These are phyloP conservation scores for Phyllotreta striolata DNA, from an alignment of 2,888 invertebrate species.

Conservation along the genomic window DNA sequence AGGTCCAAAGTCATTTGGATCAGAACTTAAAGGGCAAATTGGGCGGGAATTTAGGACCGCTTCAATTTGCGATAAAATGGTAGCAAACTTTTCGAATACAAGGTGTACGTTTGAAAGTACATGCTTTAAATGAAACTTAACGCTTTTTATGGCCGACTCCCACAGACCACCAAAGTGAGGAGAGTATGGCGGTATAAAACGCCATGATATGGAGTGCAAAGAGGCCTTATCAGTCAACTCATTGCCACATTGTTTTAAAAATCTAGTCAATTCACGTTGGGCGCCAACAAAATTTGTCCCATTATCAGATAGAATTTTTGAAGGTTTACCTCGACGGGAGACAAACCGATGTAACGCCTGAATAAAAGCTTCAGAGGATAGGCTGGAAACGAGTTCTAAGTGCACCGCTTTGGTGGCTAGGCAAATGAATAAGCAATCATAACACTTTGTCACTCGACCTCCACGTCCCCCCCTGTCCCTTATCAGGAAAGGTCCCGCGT, in stretches of 20 bases:
- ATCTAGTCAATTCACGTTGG: neutral
- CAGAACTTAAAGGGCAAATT: neutral
- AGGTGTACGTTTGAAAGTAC: neutral
- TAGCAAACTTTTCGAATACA: neutral
- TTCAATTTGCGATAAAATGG: conserved; percentile 5
- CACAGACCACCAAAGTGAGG: conserved; percentile 2
- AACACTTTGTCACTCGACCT: conserved; percentile 38
- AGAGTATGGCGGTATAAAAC: neutral
- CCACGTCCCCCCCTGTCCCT: conserved; percentile 40
- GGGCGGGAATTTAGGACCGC: neutral
- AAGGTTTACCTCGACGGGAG: too few relatives aligned
- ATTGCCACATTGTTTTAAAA: neutral
- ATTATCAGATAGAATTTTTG: conserved; percentile 6
- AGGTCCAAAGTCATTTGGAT: too few relatives aligned
- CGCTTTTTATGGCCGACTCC: neutral
- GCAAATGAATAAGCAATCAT: conserved; percentile 37
- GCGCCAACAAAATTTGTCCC: conserved; percentile 1
- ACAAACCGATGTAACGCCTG: too few relatives aligned
- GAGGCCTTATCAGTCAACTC: neutral
- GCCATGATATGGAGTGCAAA: neutral
- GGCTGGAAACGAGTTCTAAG: too few relatives aligned
- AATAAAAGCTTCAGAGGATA: too few relatives aligned
- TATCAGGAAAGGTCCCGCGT: conserved; percentile 43
- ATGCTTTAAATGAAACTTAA: neutral
- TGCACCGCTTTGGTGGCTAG: too few relatives aligned